A percentile compares a stretch with the other conserved stretches of the same genome.
phyloP scores from a whole-genome alignment of 2,113 vertebrate species.

The Upupa epops region DNA sequence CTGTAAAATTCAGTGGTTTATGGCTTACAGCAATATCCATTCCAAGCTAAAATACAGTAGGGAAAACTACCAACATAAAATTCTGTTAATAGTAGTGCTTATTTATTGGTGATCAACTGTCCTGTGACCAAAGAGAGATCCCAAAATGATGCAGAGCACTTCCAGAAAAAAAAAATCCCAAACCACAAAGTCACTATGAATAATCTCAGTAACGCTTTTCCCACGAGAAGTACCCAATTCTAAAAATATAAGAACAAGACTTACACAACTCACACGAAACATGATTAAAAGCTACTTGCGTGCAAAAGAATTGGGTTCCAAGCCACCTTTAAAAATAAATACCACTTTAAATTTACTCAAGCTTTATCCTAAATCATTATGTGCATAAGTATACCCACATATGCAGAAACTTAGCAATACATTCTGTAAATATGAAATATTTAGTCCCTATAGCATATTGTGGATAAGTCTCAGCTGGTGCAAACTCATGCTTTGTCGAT shows the following conservation, averaged over 20 bases:
- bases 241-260: background rate
- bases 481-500: background rate
- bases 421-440: background rate
- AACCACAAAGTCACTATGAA: background rate
- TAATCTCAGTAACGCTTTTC: background rate
- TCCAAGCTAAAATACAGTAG: background rate
- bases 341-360: background rate
- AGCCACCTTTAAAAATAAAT: background rate
- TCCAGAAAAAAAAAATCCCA: background rate
- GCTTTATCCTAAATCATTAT: background rate
- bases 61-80: background rate
- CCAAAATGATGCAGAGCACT: background rate
- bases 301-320: background rate
- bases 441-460: background rate
- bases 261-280: background rate
- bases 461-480: background rate
- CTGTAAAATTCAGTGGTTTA: background rate
- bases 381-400: fast-evolving
- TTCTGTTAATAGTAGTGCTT: background rate
- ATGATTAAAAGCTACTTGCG: background rate
- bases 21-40: background rate
- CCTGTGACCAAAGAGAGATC: background rate
- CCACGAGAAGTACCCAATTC: background rate
- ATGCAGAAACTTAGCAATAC: background rate
- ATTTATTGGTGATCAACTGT: background rate